Conservation (phyloP, 2,888 invertebrate species). For the Himalopsyche tibetana region DNA sequence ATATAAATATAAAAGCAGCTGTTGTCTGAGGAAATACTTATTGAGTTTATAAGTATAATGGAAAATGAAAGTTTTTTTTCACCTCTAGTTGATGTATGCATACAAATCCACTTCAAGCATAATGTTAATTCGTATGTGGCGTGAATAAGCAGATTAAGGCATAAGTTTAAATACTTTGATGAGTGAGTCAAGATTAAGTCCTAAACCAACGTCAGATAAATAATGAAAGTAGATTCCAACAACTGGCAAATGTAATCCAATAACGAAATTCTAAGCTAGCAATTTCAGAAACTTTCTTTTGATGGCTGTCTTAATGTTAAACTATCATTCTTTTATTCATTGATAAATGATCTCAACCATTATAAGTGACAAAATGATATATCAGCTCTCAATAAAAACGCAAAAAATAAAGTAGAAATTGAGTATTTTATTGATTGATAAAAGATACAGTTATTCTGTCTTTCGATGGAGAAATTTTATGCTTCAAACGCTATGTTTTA, state of each 20-base stretch:
- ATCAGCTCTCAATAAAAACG: too few relatives aligned
- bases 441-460: too few relatives aligned
- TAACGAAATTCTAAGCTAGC: neutral
- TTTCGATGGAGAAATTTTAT: too few relatives aligned
- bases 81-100: neutral
- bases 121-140: constrained; percentile 20
- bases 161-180: neutral
- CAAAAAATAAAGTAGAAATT: too few relatives aligned
- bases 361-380: neutral
- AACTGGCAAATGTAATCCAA: neutral
- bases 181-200: constrained; percentile 8
- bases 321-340: neutral
- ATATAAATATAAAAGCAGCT: neutral
- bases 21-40: neutral
- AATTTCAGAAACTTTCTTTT: neutral
- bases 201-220: neutral
- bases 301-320: constrained; percentile 5
- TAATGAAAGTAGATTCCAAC: constrained; percentile 35
- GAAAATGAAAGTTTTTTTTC: constrained; percentile 29
- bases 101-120: neutral
- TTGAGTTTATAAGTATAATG: neutral
- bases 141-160: constrained; percentile 25
- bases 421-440: too few relatives aligned
- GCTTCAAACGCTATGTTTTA: too few relatives aligned
- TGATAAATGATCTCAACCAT: constrained; percentile 8